Percentiles rank a stretch among this genome's conserved stretches.
These are phyloP conservation scores for Bolborhynchus lineola DNA, from an alignment of 2,113 vertebrate species.

Conservation along the genomic window DNA sequence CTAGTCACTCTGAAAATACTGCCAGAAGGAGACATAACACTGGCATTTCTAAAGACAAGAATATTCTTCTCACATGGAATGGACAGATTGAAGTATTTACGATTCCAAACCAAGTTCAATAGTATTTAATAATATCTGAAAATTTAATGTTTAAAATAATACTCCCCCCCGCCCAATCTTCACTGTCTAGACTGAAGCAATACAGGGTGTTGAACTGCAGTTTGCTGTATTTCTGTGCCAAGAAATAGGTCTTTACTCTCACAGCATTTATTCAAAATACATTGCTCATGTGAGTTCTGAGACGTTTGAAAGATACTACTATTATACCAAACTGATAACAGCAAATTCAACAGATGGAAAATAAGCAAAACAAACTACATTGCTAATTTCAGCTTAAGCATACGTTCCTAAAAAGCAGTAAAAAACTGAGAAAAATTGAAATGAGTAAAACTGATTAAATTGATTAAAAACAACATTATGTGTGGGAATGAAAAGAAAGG, in stretches of 20 bases:
- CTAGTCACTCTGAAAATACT: neutral
- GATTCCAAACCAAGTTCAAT: neutral
- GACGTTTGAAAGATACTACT: neutral
- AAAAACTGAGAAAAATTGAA: neutral
- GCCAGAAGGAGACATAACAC: neutral
- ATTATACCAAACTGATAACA: neutral
- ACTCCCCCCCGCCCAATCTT: neutral
- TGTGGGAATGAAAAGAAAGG: constrained; percentile 32
- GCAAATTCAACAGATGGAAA: constrained; percentile 22
- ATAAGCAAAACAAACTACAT: neutral
- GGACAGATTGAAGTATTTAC: neutral
- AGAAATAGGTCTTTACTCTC: constrained; percentile 5
- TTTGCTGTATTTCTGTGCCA: neutral
- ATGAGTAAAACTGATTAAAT: neutral
- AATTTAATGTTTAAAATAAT: neutral
- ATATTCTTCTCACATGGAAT: neutral
- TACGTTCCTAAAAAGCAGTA: neutral
- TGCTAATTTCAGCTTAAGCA: neutral
- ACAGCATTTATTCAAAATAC: neutral
- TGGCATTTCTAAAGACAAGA: neutral
- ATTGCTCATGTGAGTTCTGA: neutral
- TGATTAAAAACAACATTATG: constrained; percentile 20
- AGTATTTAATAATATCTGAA: neutral
- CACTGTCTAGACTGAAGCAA: constrained; percentile 1
- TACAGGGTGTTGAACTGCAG: neutral